Percentiles rank a stretch among this genome's conserved stretches.
Conservation (phyloP, 1,140 invertebrate genomes). For the Rhizoglyphus robini region DNA sequence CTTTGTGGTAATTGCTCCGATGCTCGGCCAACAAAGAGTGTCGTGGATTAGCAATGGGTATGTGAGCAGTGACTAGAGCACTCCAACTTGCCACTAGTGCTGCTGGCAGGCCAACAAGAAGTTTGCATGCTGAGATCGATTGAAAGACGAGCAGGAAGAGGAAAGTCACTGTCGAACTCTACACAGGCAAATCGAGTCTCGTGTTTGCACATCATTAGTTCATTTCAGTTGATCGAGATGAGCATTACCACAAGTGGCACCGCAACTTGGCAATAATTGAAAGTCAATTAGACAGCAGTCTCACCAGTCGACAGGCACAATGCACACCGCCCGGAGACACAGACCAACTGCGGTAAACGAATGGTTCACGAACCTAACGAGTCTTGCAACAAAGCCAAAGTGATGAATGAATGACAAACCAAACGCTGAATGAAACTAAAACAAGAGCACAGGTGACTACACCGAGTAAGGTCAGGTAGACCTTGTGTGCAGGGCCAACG, state of each 20-base stretch:
- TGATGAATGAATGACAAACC: too few species aligned
- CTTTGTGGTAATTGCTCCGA: slow-evolving; percentile 1
- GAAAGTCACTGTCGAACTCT: neutral
- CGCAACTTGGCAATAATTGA: neutral
- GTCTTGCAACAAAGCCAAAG: too few species aligned
- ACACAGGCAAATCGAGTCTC: neutral
- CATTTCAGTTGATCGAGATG: neutral
- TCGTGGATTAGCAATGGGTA: too few species aligned
- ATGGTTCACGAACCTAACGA: too few species aligned
- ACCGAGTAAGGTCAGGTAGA: neutral
- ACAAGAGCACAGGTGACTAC: neutral
- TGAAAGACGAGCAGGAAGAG: neutral
- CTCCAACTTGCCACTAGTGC: neutral
- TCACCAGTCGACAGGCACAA: neutral
- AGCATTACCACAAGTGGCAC: neutral
- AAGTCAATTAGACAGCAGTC: neutral
- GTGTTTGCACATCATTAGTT: slow-evolving; percentile 12
- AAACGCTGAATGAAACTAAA: neutral
- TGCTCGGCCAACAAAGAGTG: neutral
- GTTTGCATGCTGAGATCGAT: slow-evolving; percentile 10
- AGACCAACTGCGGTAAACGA: too few species aligned
- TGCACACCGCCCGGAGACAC: too few species aligned
- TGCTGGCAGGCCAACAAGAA: neutral
- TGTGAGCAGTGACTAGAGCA: too few species aligned
- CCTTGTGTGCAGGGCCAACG: neutral